These are phyloP conservation scores for Ammodytes dubius DNA, from an alignment of 2,113 vertebrate genomes.

Conservation along the genomic window DNA sequence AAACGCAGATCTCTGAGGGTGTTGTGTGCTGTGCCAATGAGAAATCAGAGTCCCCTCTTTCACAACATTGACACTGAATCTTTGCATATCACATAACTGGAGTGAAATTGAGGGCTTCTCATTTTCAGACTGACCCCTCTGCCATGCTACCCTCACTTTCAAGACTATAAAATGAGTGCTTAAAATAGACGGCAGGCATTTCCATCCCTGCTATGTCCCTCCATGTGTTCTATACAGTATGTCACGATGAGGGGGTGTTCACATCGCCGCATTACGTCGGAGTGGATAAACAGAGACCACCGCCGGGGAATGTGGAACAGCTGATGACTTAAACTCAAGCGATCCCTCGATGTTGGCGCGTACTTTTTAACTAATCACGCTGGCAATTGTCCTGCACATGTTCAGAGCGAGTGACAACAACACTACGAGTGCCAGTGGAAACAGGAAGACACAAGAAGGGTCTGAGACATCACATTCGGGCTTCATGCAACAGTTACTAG, in stretches of 20 bases:
- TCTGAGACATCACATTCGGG: background rate
- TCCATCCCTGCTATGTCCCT: slow-evolving; percentile 18
- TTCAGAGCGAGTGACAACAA: background rate
- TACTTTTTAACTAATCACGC: background rate
- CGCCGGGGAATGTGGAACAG: slow-evolving; percentile 31
- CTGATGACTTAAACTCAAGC: slow-evolving; percentile 19
- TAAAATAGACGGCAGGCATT: slow-evolving; percentile 49
- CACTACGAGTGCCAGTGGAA: background rate
- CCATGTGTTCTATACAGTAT: slow-evolving; percentile 12
- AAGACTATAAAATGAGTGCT: slow-evolving; percentile 31
- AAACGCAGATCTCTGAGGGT: slow-evolving; percentile 22
- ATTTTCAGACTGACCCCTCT: slow-evolving; percentile 1
- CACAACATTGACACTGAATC: background rate
- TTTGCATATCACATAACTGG: slow-evolving; percentile 50
- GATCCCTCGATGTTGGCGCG: background rate
- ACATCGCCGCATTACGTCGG: slow-evolving; percentile 3
- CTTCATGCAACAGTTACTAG: background rate
- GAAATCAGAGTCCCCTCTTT: slow-evolving; percentile 18
- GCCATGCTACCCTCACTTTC: slow-evolving; percentile 6
- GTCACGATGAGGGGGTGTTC: slow-evolving; percentile 1
- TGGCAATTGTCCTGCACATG: background rate
- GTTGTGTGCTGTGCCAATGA: slow-evolving; percentile 27
- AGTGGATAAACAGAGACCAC: slow-evolving; percentile 19
- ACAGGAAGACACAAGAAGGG: background rate
- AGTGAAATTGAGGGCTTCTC: slow-evolving; percentile 1